Conservation (phyloP, 2,888 invertebrate species). For the Apotomis betuletana region DNA sequence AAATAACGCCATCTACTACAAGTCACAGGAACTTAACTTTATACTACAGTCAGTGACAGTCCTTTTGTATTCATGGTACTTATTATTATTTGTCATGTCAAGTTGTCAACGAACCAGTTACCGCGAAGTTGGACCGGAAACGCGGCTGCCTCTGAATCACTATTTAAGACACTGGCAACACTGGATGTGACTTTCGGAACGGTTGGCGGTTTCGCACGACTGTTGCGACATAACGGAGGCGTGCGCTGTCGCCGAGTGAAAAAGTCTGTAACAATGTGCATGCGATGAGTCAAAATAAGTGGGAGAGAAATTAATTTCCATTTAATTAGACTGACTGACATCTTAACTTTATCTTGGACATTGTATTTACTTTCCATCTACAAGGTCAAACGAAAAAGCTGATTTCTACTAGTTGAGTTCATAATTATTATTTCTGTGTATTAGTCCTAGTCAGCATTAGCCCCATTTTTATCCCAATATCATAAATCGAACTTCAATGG, state of each 20-base stretch:
- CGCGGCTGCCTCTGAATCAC: conserved; percentile 66
- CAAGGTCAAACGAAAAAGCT: too few relatives aligned
- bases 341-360: too few relatives aligned
- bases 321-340: neutral
- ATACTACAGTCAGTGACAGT: too few relatives aligned
- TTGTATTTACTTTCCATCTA: too few relatives aligned
- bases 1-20: too few relatives aligned
- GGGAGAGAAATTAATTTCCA: conserved; percentile 10
- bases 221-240: conserved; percentile 37
- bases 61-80: too few relatives aligned
- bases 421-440: too few relatives aligned
- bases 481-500: too few relatives aligned
- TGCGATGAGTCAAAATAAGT: conserved; percentile 10
- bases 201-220: conserved; percentile 44
- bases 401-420: too few relatives aligned
- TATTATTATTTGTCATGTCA: conserved; percentile 44
- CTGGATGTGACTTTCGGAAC: conserved; percentile 60
- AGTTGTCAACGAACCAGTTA: conserved; percentile 57
- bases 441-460: too few relatives aligned
- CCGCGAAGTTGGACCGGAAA: conserved; percentile 59
- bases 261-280: conserved; percentile 29
- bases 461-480: too few relatives aligned
- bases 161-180: conserved; percentile 46
- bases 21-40: too few relatives aligned
- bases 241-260: conserved; percentile 29